Evolutionary conservation across 2,113 vertebrate genomes (phyloP).

Genomic region (Podarcis cretensis): DNA sequence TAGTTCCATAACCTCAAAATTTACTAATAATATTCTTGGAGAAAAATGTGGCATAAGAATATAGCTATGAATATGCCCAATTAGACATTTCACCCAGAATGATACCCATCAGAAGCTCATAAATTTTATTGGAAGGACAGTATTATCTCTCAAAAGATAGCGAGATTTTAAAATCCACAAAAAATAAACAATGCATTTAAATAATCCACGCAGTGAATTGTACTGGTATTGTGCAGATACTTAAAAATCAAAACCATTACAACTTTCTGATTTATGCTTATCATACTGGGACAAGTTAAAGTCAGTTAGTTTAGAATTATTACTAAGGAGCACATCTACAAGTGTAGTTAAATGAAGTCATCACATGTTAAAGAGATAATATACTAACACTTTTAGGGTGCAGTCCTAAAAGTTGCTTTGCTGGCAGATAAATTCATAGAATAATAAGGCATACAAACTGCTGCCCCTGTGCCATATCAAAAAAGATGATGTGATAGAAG

Average conservation of each 20-base stretch:
- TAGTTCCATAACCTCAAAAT: slow-evolving; percentile 77
- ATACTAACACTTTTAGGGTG: not conserved
- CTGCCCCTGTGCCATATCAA: not conserved
- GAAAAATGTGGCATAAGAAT: slow-evolving; percentile 57
- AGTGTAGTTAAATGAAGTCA: slow-evolving; percentile 17
- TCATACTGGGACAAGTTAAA: slow-evolving; percentile 11
- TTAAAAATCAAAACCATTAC: slow-evolving; percentile 34
- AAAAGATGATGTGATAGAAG: not conserved
- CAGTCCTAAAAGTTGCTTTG: slow-evolving; percentile 2
- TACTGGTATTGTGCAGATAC: slow-evolving; percentile 24
- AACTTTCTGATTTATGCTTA: slow-evolving; percentile 14
- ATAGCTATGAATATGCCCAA: slow-evolving; percentile 39
- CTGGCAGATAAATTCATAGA: slow-evolving; percentile 17
- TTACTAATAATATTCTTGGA: slow-evolving; percentile 75
- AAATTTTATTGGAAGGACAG: slow-evolving; percentile 44
- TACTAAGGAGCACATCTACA: not conserved
- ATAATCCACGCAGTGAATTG: slow-evolving; percentile 24
- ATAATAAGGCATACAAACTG: slow-evolving; percentile 1
- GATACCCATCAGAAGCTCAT: slow-evolving; percentile 48
- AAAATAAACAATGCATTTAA: slow-evolving; percentile 55
- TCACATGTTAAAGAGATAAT: not conserved
- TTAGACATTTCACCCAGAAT: slow-evolving; percentile 45
- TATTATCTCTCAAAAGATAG: slow-evolving; percentile 42
- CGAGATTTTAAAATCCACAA: slow-evolving; percentile 47
- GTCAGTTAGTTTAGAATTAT: slow-evolving; percentile 19